phyloP scores from a whole-genome alignment of 2,888 invertebrate genomes.

The Nomada fabriciana region DNA sequence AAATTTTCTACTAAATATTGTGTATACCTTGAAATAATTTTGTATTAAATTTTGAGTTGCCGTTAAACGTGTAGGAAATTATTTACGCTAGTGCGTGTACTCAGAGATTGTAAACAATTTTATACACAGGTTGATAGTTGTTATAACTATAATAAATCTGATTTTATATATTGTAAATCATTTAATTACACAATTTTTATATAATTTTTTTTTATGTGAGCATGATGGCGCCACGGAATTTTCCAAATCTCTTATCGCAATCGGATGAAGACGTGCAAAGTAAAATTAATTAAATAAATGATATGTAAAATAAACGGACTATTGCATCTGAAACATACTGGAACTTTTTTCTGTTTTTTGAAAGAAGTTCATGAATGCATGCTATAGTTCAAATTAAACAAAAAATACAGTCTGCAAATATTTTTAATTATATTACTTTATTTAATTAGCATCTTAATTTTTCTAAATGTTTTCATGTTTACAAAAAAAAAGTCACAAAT shows the following conservation, averaged over 20 bases:
- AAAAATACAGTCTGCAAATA: not conserved
- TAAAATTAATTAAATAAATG: constrained; percentile 27
- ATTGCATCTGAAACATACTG: not conserved
- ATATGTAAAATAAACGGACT: constrained; percentile 13
- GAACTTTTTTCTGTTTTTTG: not conserved
- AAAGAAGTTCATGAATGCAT: not conserved
- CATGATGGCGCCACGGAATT: not conserved
- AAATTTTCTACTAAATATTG: constrained; percentile 16
- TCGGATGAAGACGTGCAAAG: constrained; percentile 11
- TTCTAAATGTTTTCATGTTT: constrained; percentile 24
- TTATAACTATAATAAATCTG: constrained; percentile 53
- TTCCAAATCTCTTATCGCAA: not conserved
- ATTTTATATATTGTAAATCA: constrained; percentile 58
- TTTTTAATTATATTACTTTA: constrained; percentile 36
- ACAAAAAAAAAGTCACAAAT: constrained; percentile 27
- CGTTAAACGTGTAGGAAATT: constrained; percentile 32
- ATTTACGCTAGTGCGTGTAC: constrained; percentile 7
- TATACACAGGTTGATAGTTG: constrained; percentile 48
- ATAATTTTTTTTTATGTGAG: constrained; percentile 38
- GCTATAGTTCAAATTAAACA: not conserved
- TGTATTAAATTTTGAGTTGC: not conserved
- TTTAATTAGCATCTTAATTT: constrained; percentile 30
- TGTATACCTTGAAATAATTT: not conserved
- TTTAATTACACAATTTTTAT: constrained; percentile 25
- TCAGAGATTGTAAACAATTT: constrained; percentile 51